Percentiles rank a stretch among this genome's conserved stretches.
Conservation (phyloP, 2,113 vertebrate species). For the Mola mola region DNA sequence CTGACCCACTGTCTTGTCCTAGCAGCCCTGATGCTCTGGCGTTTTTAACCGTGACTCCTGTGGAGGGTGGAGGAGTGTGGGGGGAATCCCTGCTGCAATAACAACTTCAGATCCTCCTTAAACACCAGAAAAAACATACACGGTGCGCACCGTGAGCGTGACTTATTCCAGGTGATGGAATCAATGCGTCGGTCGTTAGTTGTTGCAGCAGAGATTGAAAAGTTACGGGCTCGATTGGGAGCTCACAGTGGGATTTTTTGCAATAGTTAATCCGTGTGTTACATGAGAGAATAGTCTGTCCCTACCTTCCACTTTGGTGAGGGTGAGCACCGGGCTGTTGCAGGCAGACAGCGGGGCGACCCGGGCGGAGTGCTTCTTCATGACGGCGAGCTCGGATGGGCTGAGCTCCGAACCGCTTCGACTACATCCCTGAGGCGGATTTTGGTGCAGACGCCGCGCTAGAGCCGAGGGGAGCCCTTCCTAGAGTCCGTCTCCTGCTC, state of each 20-base stretch:
- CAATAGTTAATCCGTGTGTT: too few relatives aligned
- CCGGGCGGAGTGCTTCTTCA: slow-evolving; percentile 97
- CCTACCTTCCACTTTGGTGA: slow-evolving; percentile 97
- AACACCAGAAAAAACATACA: slow-evolving; percentile 29
- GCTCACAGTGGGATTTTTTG: too few relatives aligned
- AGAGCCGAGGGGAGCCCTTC: slow-evolving; percentile 62
- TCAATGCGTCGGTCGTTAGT: slow-evolving; percentile 27
- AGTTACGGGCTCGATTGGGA: slow-evolving; percentile 43
- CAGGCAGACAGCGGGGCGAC: slow-evolving; percentile 96
- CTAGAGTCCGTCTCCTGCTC: slow-evolving; percentile 40
- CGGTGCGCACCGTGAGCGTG: too few relatives aligned
- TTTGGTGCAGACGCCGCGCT: slow-evolving; percentile 71
- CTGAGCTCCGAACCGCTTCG: slow-evolving; percentile 83
- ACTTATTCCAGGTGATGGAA: background rate
- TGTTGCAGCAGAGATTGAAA: slow-evolving; percentile 3
- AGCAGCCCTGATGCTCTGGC: slow-evolving; percentile 30
- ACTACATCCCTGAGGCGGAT: slow-evolving; percentile 89
- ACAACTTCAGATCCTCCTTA: slow-evolving; percentile 61
- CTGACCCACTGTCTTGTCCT: slow-evolving; percentile 26
- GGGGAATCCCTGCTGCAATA: slow-evolving; percentile 78
- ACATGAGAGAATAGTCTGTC: slow-evolving; percentile 34
- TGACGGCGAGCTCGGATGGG: slow-evolving; percentile 86
- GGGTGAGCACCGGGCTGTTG: slow-evolving; percentile 95
- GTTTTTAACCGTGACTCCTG: slow-evolving; percentile 17
- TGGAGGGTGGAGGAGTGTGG: slow-evolving; percentile 22